phyloP scores from a whole-genome alignment of 1,140 invertebrate genomes.

The Drosophila ambigua region DNA sequence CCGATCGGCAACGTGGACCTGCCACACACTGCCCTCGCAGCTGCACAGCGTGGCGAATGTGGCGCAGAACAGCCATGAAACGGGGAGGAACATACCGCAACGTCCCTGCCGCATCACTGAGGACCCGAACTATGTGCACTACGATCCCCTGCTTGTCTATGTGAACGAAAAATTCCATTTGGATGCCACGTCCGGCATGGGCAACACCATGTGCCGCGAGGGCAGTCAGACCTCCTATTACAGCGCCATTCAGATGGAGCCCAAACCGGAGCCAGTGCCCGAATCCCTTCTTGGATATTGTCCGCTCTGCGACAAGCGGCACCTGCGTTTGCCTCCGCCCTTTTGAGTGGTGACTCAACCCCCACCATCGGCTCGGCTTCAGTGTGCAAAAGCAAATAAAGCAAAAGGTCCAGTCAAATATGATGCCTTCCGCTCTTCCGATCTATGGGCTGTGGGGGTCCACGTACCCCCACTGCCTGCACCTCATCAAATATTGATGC shows the following conservation, averaged over 20 bases:
- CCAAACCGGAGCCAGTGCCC: no score
- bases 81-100: neutral
- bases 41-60: no score
- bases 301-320: slow-evolving; percentile 15
- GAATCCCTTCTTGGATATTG: slow-evolving; percentile 15
- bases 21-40: no score
- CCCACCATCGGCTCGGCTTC: neutral
- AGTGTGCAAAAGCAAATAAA: neutral
- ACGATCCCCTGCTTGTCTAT: slow-evolving; percentile 7
- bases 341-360: slow-evolving; percentile 11
- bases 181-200: neutral
- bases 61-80: neutral
- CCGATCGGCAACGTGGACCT: no score
- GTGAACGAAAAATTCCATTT: slow-evolving; percentile 3
- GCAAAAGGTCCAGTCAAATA: neutral
- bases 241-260: no score
- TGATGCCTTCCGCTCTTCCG: neutral
- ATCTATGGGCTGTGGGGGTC: no score
- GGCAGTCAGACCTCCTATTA: no score
- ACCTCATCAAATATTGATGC: slow-evolving; percentile 72
- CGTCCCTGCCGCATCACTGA: neutral
- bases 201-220: neutral
- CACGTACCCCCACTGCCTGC: slow-evolving; percentile 26
- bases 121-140: neutral
- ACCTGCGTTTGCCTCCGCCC: slow-evolving; percentile 23